Evolutionary conservation across 2,797 vertebrate species (phyloP).

Genomic region (Acanthurus tractus): DNA sequence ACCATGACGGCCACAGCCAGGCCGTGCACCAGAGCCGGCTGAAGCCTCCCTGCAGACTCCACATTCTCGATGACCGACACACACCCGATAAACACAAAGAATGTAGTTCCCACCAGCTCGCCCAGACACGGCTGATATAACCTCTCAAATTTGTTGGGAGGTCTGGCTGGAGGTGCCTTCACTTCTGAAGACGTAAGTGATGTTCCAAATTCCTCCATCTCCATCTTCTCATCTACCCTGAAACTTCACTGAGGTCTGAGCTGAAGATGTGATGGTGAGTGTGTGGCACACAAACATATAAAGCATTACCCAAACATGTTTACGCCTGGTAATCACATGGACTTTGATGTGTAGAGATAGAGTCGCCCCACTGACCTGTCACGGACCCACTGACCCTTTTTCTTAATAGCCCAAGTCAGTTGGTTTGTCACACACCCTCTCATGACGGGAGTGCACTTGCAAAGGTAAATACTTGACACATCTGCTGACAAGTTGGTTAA

Average conservation of each 20-base stretch:
- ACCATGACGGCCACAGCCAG: conserved; percentile 84
- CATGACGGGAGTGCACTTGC: not conserved
- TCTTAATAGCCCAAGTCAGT: conserved; percentile 24
- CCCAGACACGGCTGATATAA: conserved; percentile 87
- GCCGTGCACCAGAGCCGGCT: conserved; percentile 90
- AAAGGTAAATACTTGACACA: conserved; percentile 6
- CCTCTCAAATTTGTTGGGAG: conserved; percentile 72
- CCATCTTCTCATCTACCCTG: conserved; percentile 68
- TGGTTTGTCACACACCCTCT: conserved; percentile 8
- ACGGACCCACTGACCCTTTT: conserved; percentile 16
- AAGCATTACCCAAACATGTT: conserved; percentile 10
- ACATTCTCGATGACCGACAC: conserved; percentile 86
- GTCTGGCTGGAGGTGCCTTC: not conserved
- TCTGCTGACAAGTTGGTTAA: conserved; percentile 18
- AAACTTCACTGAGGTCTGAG: conserved; percentile 14
- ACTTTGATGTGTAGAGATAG: conserved; percentile 38
- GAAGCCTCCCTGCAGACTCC: conserved; percentile 76
- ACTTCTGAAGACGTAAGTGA: conserved; percentile 42
- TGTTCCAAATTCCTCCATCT: conserved; percentile 56
- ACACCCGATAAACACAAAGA: conserved; percentile 91
- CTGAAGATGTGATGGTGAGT: conserved; percentile 19
- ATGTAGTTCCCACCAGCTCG: conserved; percentile 87
- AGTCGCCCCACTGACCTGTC: conserved; percentile 17
- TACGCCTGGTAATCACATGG: conserved; percentile 20
- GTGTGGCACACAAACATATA: not conserved